phyloP scores from a whole-genome alignment of 2,113 vertebrate genomes.

The Synchiropus splendidus region DNA sequence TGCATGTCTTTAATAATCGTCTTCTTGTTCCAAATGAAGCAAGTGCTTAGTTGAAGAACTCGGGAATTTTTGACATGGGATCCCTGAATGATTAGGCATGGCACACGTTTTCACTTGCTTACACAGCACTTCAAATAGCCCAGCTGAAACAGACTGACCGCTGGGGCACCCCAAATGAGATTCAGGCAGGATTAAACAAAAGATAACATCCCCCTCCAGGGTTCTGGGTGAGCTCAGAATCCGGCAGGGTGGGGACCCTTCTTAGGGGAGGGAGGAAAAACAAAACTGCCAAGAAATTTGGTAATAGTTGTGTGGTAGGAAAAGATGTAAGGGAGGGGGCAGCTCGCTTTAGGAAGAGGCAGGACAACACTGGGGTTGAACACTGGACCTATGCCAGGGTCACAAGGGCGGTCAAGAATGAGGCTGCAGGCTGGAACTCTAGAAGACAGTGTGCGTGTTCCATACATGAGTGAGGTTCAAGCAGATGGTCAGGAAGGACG shows the following conservation, averaged over 20 bases:
- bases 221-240: constrained; percentile 19
- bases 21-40: too few relatives aligned
- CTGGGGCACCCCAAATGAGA: constrained; percentile 35
- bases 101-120: neutral
- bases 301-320: constrained; percentile 10
- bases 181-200: constrained; percentile 39
- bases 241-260: constrained; percentile 1
- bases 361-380: constrained; percentile 47
- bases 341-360: constrained; percentile 35
- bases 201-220: constrained; percentile 17
- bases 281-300: constrained; percentile 3
- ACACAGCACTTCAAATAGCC: constrained; percentile 14
- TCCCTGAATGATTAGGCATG: too few relatives aligned
- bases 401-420: constrained; percentile 24
- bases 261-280: constrained; percentile 16
- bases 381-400: constrained; percentile 41
- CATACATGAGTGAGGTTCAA: too few relatives aligned
- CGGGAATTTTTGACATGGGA: too few relatives aligned
- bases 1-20: too few relatives aligned
- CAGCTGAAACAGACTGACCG: constrained; percentile 38
- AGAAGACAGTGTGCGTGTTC: too few relatives aligned
- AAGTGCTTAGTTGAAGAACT: too few relatives aligned
- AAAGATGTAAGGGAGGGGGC: constrained; percentile 18
- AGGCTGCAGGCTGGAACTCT: constrained; percentile 11
- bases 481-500: too few relatives aligned